Evolutionary conservation across 2,113 vertebrate species (phyloP), one percentile per base, ranked within the genome.

Genomic region (Seriola quinqueradiata): DNA sequence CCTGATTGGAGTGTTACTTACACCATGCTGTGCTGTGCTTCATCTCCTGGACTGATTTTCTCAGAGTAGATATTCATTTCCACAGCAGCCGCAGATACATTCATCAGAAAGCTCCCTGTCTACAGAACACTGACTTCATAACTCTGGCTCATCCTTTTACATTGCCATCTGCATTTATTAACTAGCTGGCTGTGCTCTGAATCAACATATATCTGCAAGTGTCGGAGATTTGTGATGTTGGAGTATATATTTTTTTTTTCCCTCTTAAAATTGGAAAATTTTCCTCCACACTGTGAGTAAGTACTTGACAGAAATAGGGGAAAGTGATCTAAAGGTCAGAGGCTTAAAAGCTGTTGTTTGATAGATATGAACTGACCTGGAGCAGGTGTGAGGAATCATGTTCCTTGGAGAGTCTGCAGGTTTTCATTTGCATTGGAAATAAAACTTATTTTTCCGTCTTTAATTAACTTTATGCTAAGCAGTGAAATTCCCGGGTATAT

Each of bases 161-260:
- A 79, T 76, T 67, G 58, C 54, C 71, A 63, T 50, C 72, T 74
- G 75, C 42, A 10, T 70, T 88, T 64, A 66, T 59, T n/a, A 68
- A 63, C 21, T 50, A 73, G 14, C 57, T 38, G 13, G 25, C 42
- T 71, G 19, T 13, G 4, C 54, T 73, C 21, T 46, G 1, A 42
- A 58, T 70, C 32, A 57, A 28, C 55, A 12, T 48, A 48, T 21
- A 50, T 64, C 23, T 52, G 42, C 58, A 77, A 46, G 25, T 36
- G 14, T 16, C 8, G 5, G 10, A 46, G 21, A 13, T 38, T 34
- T 34, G 14, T 58, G 14, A 58, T 8, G 57, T 6, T 7, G 7
- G n/a, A 82, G 50, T 2, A 14, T 34, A 67, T 44, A 17, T 54
- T 38, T 42, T 11, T 17, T 23, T 14, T 28, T 3, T 7, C 9